These are phyloP conservation scores for Petrophora chlorosata DNA, from an alignment of 2,888 invertebrate genomes.

Conservation along the genomic window DNA sequence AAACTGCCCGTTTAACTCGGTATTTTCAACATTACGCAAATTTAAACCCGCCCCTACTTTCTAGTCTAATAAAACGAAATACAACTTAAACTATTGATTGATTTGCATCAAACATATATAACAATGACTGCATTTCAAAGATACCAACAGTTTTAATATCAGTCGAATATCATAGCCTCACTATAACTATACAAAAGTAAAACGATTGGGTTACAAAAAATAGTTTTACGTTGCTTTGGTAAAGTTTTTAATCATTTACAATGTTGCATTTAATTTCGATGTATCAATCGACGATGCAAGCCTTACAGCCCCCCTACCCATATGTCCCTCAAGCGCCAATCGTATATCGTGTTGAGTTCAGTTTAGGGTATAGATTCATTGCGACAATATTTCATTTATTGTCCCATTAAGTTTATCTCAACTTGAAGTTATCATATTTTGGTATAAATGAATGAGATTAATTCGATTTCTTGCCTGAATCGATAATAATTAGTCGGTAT, in stretches of 20 bases:
- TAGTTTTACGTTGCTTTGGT: slow-evolving; percentile 55
- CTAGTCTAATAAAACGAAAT: not conserved
- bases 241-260: slow-evolving; percentile 36
- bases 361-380: no score
- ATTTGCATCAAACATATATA: slow-evolving; percentile 21
- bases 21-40: not conserved
- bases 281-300: not conserved
- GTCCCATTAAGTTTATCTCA: no score
- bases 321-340: no score
- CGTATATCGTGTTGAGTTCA: no score
- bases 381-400: no score
- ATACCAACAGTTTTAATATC: slow-evolving; percentile 43
- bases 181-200: slow-evolving; percentile 36
- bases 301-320: not conserved
- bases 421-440: no score
- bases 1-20: not conserved
- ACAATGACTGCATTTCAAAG: slow-evolving; percentile 26
- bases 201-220: slow-evolving; percentile 39
- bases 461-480: no score
- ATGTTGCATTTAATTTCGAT: not conserved
- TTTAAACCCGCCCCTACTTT: slow-evolving; percentile 1
- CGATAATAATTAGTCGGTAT: no score
- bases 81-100: slow-evolving; percentile 13
- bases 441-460: no score
- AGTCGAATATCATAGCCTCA: slow-evolving; percentile 60